Evolutionary conservation across 2,888 invertebrate species (phyloP).

Genomic region (Tigriopus californicus): DNA sequence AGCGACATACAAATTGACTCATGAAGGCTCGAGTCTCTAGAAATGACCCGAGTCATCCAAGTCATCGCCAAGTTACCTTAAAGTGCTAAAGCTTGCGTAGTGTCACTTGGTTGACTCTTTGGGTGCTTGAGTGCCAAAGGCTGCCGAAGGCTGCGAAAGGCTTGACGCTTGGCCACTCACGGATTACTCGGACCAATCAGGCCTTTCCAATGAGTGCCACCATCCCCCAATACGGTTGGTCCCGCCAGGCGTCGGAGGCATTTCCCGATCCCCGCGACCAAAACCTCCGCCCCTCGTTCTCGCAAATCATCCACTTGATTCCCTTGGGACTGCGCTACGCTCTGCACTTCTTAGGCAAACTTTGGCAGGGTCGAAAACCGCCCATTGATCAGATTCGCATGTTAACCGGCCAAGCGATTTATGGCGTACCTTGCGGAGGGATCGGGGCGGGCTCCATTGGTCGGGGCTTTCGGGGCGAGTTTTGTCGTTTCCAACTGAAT

Average conservation of each 20-base stretch:
- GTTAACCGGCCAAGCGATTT: conserved; percentile 56
- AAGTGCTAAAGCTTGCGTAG: no score
- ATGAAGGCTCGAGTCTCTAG: no score
- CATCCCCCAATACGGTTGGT: background rate
- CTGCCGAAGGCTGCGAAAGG: no score
- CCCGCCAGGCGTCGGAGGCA: conserved; percentile 28
- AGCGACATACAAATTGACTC: no score
- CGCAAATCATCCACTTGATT: conserved; percentile 48
- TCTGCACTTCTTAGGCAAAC: conserved; percentile 24
- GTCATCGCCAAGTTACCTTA: no score
- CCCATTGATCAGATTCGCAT: conserved; percentile 60
- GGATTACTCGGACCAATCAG: no score
- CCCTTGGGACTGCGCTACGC: conserved; percentile 51
- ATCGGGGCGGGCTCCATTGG: conserved; percentile 70
- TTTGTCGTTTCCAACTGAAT: conserved; percentile 68
- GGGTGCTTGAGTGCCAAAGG: no score
- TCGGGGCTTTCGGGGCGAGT: conserved; percentile 75
- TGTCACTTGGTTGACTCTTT: no score
- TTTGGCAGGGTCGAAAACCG: conserved; percentile 27
- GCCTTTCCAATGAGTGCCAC: no score
- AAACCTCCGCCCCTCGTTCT: conserved; percentile 40
- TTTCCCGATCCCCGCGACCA: conserved; percentile 54
- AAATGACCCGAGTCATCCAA: no score
- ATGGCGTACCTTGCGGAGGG: conserved; percentile 67
- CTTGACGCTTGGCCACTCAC: no score